These are phyloP conservation scores for Spinus pinus DNA, from an alignment of 2,797 vertebrate species.

Conservation along the genomic window DNA sequence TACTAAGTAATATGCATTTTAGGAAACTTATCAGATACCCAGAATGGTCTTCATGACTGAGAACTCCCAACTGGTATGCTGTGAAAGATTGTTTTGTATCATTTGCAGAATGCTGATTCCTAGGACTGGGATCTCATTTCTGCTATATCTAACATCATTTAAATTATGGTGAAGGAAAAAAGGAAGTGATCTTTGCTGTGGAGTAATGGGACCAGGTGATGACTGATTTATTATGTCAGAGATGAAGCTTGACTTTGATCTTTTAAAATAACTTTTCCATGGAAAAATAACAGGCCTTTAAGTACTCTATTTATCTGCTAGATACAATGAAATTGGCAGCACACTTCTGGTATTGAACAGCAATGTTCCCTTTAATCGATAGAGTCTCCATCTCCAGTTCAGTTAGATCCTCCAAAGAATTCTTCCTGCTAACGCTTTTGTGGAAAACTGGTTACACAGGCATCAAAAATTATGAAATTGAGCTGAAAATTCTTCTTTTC, in stretches of 20 bases:
- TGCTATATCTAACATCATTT: not conserved
- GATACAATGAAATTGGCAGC: not conserved
- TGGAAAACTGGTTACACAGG: not conserved
- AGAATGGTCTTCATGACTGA: not conserved
- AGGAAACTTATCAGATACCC: not conserved
- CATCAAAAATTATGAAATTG: not conserved
- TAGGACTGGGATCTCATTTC: not conserved
- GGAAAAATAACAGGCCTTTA: not conserved
- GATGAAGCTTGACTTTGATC: not conserved
- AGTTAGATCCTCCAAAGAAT: not conserved
- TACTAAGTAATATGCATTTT: not conserved
- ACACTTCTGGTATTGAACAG: not conserved
- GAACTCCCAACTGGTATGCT: not conserved
- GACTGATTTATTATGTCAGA: not conserved
- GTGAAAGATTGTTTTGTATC: not conserved
- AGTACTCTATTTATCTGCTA: not conserved
- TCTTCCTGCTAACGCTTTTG: not conserved
- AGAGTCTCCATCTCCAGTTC: not conserved
- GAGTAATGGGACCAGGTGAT: not conserved
- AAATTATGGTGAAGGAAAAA: not conserved
- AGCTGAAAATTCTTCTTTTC: not conserved
- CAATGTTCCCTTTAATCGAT: fast-evolving
- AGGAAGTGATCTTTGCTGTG: not conserved
- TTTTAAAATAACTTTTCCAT: not conserved
- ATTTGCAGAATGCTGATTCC: not conserved